A percentile compares a stretch with the other conserved stretches of the same genome.
These are phyloP conservation scores for Xyrauchen texanus DNA, from an alignment of 2,113 vertebrate species.

Conservation along the genomic window DNA sequence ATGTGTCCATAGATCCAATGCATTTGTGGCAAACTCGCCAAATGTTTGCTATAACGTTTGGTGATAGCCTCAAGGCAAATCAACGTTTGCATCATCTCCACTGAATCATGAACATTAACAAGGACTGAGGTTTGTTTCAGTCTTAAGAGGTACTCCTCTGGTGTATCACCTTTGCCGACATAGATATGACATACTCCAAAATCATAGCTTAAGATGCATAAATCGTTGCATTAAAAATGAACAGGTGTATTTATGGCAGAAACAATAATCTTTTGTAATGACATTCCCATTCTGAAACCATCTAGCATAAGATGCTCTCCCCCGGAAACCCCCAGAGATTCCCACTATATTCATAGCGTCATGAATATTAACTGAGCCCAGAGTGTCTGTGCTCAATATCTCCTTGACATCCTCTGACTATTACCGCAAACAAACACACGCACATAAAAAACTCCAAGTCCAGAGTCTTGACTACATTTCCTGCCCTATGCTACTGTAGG, in stretches of 20 bases:
- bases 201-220: not conserved
- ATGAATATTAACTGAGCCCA: conserved; percentile 42
- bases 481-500: too few species aligned
- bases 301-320: conserved; percentile 50
- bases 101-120: not conserved
- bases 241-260: conserved; percentile 24
- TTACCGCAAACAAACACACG: not conserved
- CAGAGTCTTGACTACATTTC: conserved; percentile 54
- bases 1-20: not conserved
- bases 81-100: not conserved
- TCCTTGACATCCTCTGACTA: conserved; percentile 3
- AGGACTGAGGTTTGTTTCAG: not conserved
- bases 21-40: not conserved
- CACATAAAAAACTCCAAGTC: conserved; percentile 37
- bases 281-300: conserved; percentile 54
- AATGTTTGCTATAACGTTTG: too few species aligned
- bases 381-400: conserved; percentile 26
- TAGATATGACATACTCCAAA: not conserved
- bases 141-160: not conserved
- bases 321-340: not conserved
- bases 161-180: not conserved
- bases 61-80: conserved; percentile 2
- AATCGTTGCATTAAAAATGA: conserved; percentile 44
- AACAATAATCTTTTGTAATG: conserved; percentile 55
- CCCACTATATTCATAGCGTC: not conserved